Evolutionary conservation across 2,113 vertebrate genomes (phyloP).

Genomic region (Dissostichus mawsoni): DNA sequence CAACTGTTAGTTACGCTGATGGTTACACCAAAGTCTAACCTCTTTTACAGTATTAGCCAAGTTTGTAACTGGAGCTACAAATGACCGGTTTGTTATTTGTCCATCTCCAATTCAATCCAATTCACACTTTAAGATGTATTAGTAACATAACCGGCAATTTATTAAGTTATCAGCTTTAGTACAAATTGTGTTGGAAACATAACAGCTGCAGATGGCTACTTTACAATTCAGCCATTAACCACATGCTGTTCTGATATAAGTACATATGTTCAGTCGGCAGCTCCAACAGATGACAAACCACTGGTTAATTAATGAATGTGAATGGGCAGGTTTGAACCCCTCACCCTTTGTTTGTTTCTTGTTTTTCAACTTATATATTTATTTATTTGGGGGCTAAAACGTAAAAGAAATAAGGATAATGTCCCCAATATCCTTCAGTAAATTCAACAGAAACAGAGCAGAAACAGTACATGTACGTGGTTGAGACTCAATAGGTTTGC

Average conservation of each 20-base stretch:
- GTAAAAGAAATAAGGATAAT: too few species aligned
- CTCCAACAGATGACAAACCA: constrained; percentile 22
- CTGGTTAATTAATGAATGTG: constrained; percentile 26
- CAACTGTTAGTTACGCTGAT: constrained; percentile 2
- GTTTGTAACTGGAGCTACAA: background rate
- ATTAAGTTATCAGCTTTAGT: background rate
- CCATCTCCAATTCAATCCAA: background rate
- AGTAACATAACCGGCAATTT: background rate
- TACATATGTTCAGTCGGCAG: constrained; percentile 1
- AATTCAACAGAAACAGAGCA: background rate
- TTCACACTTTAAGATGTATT: too few species aligned
- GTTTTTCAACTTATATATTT: background rate
- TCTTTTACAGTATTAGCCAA: background rate
- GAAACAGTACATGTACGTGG: background rate
- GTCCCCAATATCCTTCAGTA: background rate
- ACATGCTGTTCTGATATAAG: constrained; percentile 2
- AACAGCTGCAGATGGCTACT: constrained; percentile 27
- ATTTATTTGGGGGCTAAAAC: too few species aligned
- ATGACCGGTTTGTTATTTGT: background rate
- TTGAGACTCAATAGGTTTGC: background rate
- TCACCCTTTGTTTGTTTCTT: background rate
- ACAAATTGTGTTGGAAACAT: background rate
- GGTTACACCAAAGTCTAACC: background rate
- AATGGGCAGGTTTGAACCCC: background rate
- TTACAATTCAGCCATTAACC: constrained; percentile 15